phyloP scores from a whole-genome alignment of 2,113 vertebrate genomes.

The Malaclemys terrapin region DNA sequence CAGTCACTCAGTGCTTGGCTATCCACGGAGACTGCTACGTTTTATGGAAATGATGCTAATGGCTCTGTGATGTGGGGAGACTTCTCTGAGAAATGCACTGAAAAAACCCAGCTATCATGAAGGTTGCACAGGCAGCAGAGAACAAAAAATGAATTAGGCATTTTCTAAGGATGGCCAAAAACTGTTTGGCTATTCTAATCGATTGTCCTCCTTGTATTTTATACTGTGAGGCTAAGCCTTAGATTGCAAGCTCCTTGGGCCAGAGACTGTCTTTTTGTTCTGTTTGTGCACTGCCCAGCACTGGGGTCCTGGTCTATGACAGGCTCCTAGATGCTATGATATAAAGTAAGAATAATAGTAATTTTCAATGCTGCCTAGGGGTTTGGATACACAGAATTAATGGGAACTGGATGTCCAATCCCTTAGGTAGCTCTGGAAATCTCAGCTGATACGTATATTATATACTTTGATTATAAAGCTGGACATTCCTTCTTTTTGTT shows the following conservation, averaged over 20 bases:
- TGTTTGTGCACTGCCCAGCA: background rate
- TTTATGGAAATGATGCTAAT: background rate
- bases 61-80: background rate
- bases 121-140: background rate
- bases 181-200: background rate
- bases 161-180: background rate
- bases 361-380: background rate
- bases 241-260: background rate
- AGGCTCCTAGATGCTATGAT: background rate
- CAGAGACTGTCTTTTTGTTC: background rate
- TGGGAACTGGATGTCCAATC: constrained; percentile 5
- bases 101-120: background rate
- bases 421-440: constrained; percentile 16
- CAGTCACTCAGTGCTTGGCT: background rate
- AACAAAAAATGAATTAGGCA: background rate
- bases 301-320: background rate
- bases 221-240: background rate
- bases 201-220: background rate
- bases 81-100: background rate
- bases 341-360: background rate
- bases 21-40: background rate
- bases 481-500: too few species aligned
- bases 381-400: constrained; percentile 35
- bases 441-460: accelerated
- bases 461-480: too few species aligned